phyloP scores from a whole-genome alignment of 2,888 invertebrate genomes.

The Maniola hyperantus region DNA sequence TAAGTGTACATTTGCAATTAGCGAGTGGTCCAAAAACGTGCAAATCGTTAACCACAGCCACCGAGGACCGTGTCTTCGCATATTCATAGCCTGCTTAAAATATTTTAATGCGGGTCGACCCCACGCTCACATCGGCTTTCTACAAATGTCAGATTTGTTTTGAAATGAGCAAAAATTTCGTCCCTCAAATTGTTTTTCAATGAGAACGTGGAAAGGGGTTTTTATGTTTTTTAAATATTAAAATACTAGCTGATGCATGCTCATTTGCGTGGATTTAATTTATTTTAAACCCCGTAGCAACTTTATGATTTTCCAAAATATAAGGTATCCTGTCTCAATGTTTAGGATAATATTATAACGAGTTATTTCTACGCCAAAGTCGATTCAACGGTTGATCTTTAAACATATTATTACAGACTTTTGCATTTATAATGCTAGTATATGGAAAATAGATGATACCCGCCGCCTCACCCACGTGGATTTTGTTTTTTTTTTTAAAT shows the following conservation, averaged over 20 bases:
- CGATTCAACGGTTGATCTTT: no score
- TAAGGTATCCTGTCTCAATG: no score
- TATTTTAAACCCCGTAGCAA: background rate
- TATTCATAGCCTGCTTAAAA: slow-evolving; percentile 82
- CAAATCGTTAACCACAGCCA: slow-evolving; percentile 78
- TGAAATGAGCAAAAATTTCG: slow-evolving; percentile 44
- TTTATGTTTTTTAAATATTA: no score
- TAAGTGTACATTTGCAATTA: slow-evolving; percentile 82
- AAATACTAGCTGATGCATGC: background rate
- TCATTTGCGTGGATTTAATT: background rate
- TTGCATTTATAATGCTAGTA: no score
- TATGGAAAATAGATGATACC: no score
- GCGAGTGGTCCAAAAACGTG: slow-evolving; percentile 80
- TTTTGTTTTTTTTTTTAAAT: no score
- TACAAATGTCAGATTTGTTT: slow-evolving; percentile 73
- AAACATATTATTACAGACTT: no score
- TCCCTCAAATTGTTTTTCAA: slow-evolving; percentile 37
- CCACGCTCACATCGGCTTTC: slow-evolving; percentile 65
- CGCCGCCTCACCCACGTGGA: no score
- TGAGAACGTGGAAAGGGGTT: slow-evolving; percentile 8
- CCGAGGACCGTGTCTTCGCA: slow-evolving; percentile 78
- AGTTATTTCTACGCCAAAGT: no score
- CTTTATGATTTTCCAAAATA: no score
- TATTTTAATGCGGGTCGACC: slow-evolving; percentile 79
- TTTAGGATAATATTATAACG: no score